Conservation (phyloP, 1,140 invertebrate species). For the Heliconius nattereri region DNA sequence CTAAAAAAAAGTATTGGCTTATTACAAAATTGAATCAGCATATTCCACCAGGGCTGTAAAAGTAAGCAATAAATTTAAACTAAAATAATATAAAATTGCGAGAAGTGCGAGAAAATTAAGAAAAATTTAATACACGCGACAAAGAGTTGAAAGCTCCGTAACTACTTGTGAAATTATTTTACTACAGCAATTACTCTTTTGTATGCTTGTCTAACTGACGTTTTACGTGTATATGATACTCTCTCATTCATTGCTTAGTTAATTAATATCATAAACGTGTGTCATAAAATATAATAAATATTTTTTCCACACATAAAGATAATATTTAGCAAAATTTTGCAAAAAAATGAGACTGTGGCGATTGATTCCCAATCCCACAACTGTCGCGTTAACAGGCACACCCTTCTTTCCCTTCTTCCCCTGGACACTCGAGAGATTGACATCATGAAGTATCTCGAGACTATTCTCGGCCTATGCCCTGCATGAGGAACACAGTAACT, state of each 20-base stretch:
- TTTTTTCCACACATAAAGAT: not conserved
- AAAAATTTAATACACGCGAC: not conserved
- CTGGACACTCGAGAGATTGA: too few relatives aligned
- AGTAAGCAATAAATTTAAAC: not conserved
- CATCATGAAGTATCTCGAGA: too few relatives aligned
- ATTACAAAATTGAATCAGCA: too few relatives aligned
- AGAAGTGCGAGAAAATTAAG: not conserved
- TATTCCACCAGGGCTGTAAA: not conserved
- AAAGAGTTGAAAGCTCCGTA: not conserved
- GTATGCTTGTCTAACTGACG: not conserved
- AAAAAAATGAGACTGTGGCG: too few relatives aligned
- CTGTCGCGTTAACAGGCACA: too few relatives aligned
- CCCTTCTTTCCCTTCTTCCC: too few relatives aligned
- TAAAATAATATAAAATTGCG: too few relatives aligned
- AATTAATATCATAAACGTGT: not conserved
- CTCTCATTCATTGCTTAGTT: not conserved
- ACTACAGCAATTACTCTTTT: not conserved
- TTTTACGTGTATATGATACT: not conserved
- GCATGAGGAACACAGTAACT: too few relatives aligned
- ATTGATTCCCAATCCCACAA: too few relatives aligned
- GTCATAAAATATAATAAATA: too few relatives aligned
- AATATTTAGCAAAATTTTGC: not conserved
- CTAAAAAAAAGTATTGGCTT: too few relatives aligned
- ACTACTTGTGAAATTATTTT: slow-evolving; percentile 8
- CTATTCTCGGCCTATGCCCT: too few relatives aligned